phyloP scores from a whole-genome alignment of 1,140 invertebrate species.

The Lanistes nyassanus region DNA sequence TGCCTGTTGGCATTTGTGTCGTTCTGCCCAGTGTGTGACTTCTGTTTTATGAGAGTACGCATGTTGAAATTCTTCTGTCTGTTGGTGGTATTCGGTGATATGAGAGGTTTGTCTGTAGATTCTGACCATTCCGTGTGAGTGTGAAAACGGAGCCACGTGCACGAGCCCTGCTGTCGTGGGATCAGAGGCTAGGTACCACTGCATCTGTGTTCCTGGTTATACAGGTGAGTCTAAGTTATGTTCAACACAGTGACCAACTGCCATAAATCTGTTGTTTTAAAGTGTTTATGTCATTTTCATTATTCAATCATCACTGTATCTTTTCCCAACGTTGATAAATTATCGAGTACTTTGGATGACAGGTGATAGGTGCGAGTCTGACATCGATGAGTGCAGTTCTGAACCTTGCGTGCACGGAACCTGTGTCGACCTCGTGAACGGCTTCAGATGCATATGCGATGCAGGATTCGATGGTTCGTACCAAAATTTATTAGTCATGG shows the following conservation, averaged over 20 bases:
- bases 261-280: no score
- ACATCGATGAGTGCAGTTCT: conserved; percentile 46
- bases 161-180: conserved; percentile 10
- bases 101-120: conserved; percentile 20
- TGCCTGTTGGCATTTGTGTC: no score
- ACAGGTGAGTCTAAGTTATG: conserved; percentile 8
- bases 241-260: no score
- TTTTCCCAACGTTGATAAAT: no score
- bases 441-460: conserved; percentile 46
- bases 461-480: conserved; percentile 20
- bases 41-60: no score
- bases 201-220: conserved; percentile 30
- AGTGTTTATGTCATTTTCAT: no score
- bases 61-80: background rate
- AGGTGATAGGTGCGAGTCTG: conserved; percentile 39
- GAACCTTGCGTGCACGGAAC: conserved; percentile 44
- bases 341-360: background rate
- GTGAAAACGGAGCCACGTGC: conserved; percentile 25
- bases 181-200: conserved; percentile 14
- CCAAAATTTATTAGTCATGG: no score
- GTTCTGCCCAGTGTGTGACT: no score
- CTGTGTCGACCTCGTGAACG: conserved; percentile 40
- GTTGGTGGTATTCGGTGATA: background rate
- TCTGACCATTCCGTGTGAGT: conserved; percentile 26
- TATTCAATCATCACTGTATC: no score